phyloP scores from a whole-genome alignment of 1,140 invertebrate species.

The Drosophila nasuta region DNA sequence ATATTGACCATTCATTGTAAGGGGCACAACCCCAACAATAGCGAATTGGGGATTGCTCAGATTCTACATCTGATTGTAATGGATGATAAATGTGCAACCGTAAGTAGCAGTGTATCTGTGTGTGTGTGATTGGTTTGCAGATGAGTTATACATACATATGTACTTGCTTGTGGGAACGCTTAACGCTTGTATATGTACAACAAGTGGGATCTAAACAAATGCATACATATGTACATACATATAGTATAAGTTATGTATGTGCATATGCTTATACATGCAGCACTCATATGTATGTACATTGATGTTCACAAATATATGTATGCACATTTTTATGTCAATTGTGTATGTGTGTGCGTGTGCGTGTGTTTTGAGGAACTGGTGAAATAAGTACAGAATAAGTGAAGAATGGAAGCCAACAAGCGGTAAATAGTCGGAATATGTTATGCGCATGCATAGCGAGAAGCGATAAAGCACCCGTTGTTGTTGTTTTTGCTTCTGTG shows the following conservation, averaged over 20 bases:
- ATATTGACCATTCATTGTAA: neutral
- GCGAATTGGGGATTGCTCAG: neutral
- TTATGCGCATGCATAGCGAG: constrained; percentile 6
- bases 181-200: too few species aligned
- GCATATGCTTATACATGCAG: constrained; percentile 12
- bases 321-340: neutral
- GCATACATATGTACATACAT: constrained; percentile 15
- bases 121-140: neutral
- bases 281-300: constrained; percentile 16
- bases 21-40: constrained; percentile 11
- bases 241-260: neutral
- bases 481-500: neutral
- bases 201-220: neutral
- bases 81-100: constrained; percentile 27
- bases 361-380: constrained; percentile 10
- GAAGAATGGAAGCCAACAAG: constrained; percentile 41
- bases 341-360: neutral
- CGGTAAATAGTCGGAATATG: constrained; percentile 21
- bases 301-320: neutral
- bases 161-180: neutral
- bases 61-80: constrained; percentile 13
- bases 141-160: constrained; percentile 7
- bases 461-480: neutral
- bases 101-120: constrained; percentile 6
- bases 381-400: constrained; percentile 9